Evolutionary conservation across 2,113 vertebrate species (phyloP).

Genomic region (Pheucticus melanocephalus): DNA sequence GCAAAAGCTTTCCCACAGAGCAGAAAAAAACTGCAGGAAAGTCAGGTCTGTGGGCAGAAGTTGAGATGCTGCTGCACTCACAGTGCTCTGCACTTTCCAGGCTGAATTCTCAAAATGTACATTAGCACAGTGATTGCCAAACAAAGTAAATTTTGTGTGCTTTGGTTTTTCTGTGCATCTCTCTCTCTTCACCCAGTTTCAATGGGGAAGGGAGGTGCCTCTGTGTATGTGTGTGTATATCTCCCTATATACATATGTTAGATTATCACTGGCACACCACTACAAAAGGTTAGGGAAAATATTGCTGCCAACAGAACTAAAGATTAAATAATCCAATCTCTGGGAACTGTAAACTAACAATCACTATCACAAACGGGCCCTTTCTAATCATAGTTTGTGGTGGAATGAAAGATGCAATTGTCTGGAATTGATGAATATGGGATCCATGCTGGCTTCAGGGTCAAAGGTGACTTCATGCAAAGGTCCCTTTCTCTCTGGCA

Average conservation of each 20-base stretch:
- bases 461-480: conserved; percentile 81
- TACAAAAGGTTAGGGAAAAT: conserved; percentile 67
- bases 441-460: conserved; percentile 84
- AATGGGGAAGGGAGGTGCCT: not conserved
- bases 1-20: conserved; percentile 6
- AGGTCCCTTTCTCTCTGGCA: conserved; percentile 86
- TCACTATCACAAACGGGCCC: conserved; percentile 63
- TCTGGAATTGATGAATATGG: conserved; percentile 89
- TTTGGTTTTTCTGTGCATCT: not conserved
- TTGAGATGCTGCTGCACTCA: not conserved
- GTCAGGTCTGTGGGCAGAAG: not conserved
- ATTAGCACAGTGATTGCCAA: not conserved
- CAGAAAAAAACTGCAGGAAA: not conserved
- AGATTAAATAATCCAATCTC: conserved; percentile 65
- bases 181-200: not conserved
- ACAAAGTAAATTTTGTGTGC: not conserved
- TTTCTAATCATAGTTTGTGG: conserved; percentile 80
- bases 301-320: conserved; percentile 67
- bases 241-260: conserved; percentile 52
- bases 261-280: conserved; percentile 50
- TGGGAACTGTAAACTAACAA: conserved; percentile 75
- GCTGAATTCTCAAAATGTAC: conserved; percentile 13
- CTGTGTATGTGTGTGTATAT: not conserved
- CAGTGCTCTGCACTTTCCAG: not conserved
- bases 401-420: conserved; percentile 92